Base-by-base conservation (phyloP, 2,797 vertebrate species). In the Hephaestus fuliginosus region DNA sequence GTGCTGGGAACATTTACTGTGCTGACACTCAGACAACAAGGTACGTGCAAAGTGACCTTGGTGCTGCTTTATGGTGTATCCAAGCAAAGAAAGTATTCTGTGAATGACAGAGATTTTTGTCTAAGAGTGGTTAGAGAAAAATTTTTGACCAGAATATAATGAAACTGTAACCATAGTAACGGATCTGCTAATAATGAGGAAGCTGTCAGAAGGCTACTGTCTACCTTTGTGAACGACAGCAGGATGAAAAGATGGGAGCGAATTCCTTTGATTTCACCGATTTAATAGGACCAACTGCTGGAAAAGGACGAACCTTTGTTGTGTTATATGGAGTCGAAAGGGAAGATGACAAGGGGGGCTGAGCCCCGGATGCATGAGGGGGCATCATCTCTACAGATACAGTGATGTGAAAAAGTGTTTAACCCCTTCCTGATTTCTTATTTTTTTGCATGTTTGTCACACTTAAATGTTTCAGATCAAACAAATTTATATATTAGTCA, bases 141-240 rank as follows among this genome's bases (percentile, higher is more conserved):
- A 46, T 11, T 68, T 87, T 79, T 83, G 70, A 85, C 18, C 28
- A 15, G 73, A 84, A 77, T 81, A 84, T 64, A 87, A 89, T 84
- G 75, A 76, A 80, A 52, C 43, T 6, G 91, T 91, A 78, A 44
- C 92, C 83, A 90, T 85, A 65, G 90, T 39, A 86, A 92, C 76
- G 9, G 60, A 53, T 69, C 30, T 41, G 66, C 61, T 68, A 22
- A 81, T 87, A 89, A 92, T 2, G 62, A 84, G 84, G 75, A 63
- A 30, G 70, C 86, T 74, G 74, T 84, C 77, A 64, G 52, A 53
- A 10, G 51, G 62, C 65, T 36, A 36, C 53, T 11, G 61, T 77
- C 73, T 70, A 68, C 87, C 73, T 86, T 81, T 82, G 72, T 53
- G 67, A 82, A 78, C n/a, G 53, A 74, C 78, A 81, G 68, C 70